These are phyloP conservation scores for Hemiprocne comata DNA, from an alignment of 2,113 vertebrate species.

Conservation along the genomic window DNA sequence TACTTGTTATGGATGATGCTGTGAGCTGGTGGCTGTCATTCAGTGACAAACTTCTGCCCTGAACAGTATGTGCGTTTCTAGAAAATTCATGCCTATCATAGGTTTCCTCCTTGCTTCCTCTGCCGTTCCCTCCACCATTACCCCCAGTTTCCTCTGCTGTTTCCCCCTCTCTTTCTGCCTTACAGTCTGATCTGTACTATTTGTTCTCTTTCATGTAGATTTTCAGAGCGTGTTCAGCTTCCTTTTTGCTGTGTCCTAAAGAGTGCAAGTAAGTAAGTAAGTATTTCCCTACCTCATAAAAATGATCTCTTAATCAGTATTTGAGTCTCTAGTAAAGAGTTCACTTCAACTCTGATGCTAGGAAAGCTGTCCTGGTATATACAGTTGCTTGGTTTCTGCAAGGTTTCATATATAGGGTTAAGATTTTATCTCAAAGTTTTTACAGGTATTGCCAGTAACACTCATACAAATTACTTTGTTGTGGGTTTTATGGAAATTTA, in stretches of 20 bases:
- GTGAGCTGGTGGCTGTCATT: background rate
- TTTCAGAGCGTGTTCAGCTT: background rate
- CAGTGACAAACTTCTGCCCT: background rate
- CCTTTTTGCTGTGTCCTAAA: background rate
- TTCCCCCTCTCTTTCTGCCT: background rate
- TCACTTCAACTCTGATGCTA: background rate
- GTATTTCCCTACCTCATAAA: background rate
- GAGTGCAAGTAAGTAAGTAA: background rate
- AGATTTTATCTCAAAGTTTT: slow-evolving; percentile 33
- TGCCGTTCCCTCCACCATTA: no score
- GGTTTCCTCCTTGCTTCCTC: background rate
- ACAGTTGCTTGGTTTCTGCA: slow-evolving; percentile 18
- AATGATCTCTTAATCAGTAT: background rate
- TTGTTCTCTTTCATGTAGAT: background rate
- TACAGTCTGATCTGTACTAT: background rate
- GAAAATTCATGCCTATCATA: background rate
- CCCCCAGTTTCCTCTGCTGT: no score
- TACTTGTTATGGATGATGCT: background rate
- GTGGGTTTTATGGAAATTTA: slow-evolving; percentile 59
- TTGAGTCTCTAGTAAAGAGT: background rate
- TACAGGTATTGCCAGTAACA: slow-evolving; percentile 24
- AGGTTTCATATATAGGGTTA: slow-evolving; percentile 21
- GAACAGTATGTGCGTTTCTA: background rate
- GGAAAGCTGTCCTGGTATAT: background rate
- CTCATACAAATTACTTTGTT: slow-evolving; percentile 56